Evolutionary conservation across 2,113 vertebrate species (phyloP), one percentile per base, ranked within the genome.

Genomic region (Macrotis lagotis): DNA sequence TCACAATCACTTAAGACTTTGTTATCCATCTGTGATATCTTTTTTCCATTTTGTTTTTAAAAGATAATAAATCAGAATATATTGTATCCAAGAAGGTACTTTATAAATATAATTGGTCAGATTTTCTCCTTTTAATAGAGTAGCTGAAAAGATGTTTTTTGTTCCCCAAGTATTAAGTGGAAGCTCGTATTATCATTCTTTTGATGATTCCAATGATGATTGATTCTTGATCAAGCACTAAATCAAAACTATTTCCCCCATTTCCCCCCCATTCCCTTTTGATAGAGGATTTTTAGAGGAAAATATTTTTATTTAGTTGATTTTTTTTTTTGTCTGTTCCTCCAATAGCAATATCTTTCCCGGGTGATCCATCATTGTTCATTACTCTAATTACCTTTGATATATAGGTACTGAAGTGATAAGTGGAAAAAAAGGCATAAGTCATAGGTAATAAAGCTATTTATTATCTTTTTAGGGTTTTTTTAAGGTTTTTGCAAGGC

Each of bases 151-250:
- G 4, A 1, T 89, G 26, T 49, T 48, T 89, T 48, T 31, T 92
- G 19, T 25, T 49, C 59, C 48, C 26, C 31, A 66, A 28, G 47
- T 26, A 48, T 44, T 53, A 44, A 50, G 3, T 50, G 49, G 8
- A 92, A 12, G 49, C n/a, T 92, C 74, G 49, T 88, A 95, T 93
- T 92, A n/a, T 96, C 92, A 94, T 96, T 94, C 92, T 92, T 89
- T 94, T 92, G 91, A 94, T 83, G 37, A 94, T 91, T 89, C 66
- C 47, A 66, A 49, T 88, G 94, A 94, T 92, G 88, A 50, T 74
- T 26, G 89, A 90, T 50, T 92, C 88, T 49, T 28, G 93, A 90
- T 90, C 90, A 89, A 24, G 37, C 5, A 48, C 51, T 91, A 59
- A 59, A 59, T 59, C 11, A 59, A 31, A 31, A 59, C 31, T 37